These are phyloP conservation scores for Ceratotherium simum DNA, from an alignment of 2,113 vertebrate genomes.

Conservation along the genomic window DNA sequence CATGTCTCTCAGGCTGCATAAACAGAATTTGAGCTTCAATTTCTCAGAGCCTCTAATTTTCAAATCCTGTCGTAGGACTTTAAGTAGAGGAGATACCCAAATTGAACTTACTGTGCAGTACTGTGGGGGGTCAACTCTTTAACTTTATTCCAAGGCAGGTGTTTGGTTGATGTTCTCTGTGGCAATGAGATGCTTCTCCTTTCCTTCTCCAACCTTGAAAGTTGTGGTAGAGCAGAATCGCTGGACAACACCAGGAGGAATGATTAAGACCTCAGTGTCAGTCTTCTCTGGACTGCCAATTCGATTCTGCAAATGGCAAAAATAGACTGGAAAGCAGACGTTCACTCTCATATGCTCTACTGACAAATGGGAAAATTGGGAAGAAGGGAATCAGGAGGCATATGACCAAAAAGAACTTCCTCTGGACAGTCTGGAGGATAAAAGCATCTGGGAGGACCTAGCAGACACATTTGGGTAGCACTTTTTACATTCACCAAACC, in stretches of 20 bases:
- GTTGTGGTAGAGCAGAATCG: not conserved
- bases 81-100: not conserved
- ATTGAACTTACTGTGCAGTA: not conserved
- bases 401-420: not conserved
- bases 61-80: not conserved
- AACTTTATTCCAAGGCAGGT: not conserved
- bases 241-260: constrained; percentile 12
- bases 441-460: not conserved
- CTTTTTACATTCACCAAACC: not conserved
- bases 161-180: not conserved
- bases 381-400: not conserved
- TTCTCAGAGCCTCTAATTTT: not conserved
- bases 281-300: constrained; percentile 8
- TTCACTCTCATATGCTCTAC: not conserved
- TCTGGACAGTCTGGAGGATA: not conserved
- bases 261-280: constrained; percentile 45
- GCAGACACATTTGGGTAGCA: not conserved
- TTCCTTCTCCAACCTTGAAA: not conserved
- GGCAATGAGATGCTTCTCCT: not conserved
- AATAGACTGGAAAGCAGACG: not conserved
- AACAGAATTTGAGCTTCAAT: not conserved
- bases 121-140: not conserved
- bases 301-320: not conserved
- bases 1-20: not conserved
- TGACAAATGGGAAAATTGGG: constrained; percentile 41